Percentiles rank a stretch among this genome's conserved stretches.
These are phyloP conservation scores for Macropis europaea DNA, from an alignment of 2,888 invertebrate genomes.

Conservation along the genomic window DNA sequence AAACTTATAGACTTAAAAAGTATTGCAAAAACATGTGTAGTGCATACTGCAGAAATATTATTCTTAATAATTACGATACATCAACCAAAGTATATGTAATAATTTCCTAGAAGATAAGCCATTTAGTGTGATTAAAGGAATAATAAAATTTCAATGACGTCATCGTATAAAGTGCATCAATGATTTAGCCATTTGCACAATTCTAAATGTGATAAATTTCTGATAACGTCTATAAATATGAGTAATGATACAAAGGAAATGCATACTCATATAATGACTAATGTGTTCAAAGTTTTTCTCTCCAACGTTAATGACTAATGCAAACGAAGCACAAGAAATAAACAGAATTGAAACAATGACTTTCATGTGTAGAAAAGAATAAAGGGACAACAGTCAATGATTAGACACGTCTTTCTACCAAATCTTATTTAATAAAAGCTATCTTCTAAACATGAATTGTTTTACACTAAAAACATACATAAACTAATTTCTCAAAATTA, in stretches of 20 bases:
- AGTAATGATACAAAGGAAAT: conserved; percentile 11
- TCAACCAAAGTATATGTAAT: background rate
- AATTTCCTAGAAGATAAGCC: background rate
- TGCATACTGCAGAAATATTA: background rate
- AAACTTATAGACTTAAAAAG: conserved; percentile 2
- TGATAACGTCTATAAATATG: conserved; percentile 1
- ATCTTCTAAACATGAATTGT: no score
- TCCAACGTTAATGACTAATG: background rate
- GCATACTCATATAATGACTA: conserved; percentile 19
- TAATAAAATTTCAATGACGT: background rate
- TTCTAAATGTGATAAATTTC: conserved; percentile 2
- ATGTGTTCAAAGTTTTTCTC: conserved; percentile 8
- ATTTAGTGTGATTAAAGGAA: background rate
- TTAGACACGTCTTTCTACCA: no score
- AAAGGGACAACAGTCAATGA: no score
- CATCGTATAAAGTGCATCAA: conserved; percentile 19
- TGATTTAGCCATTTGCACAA: background rate
- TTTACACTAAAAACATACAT: no score
- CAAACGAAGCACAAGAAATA: background rate
- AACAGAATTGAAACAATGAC: background rate
- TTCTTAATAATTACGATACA: background rate
- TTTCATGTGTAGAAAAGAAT: no score
- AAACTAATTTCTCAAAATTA: no score
- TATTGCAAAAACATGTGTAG: background rate
- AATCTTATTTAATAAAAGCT: no score